Percentiles rank a stretch among this genome's conserved stretches.
phyloP scores from a whole-genome alignment of 2,888 invertebrate genomes.

The Synergus laeviventris region DNA sequence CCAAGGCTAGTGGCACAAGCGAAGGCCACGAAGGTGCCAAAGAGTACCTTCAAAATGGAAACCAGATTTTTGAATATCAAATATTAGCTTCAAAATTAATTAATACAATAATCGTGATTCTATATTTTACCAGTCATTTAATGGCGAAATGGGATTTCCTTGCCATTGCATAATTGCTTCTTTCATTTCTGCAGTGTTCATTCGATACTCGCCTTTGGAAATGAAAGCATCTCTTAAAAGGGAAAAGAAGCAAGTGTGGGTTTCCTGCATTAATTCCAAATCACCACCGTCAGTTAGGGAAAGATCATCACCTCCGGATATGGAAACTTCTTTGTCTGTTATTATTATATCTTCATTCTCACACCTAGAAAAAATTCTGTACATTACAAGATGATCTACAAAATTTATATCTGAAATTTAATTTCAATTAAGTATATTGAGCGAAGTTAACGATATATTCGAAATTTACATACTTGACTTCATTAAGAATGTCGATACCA shows the following conservation, averaged over 20 bases:
- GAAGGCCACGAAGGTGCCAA: constrained; percentile 71
- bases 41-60: constrained; percentile 61
- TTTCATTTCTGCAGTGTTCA: constrained; percentile 86
- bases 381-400: background rate
- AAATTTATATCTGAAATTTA: background rate
- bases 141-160: constrained; percentile 87
- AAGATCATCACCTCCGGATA: constrained; percentile 59
- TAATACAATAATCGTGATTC: background rate
- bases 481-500: constrained; percentile 77
- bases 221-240: constrained; percentile 92
- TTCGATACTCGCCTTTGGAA: constrained; percentile 89
- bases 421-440: background rate
- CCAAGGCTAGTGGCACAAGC: constrained; percentile 69
- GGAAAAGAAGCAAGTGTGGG: constrained; percentile 91
- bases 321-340: constrained; percentile 67
- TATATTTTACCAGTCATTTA: constrained; percentile 86
- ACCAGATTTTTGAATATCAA: background rate
- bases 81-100: too few species aligned
- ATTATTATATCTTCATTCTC: constrained; percentile 69
- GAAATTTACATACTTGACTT: constrained; percentile 74
- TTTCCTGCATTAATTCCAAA: constrained; percentile 85
- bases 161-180: constrained; percentile 86
- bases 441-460: background rate
- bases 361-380: constrained; percentile 56
- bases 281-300: constrained; percentile 72